Percentiles rank a stretch among this genome's conserved stretches.
These are phyloP conservation scores for Rapana venosa DNA, from an alignment of 2,888 invertebrate species.

Conservation along the genomic window DNA sequence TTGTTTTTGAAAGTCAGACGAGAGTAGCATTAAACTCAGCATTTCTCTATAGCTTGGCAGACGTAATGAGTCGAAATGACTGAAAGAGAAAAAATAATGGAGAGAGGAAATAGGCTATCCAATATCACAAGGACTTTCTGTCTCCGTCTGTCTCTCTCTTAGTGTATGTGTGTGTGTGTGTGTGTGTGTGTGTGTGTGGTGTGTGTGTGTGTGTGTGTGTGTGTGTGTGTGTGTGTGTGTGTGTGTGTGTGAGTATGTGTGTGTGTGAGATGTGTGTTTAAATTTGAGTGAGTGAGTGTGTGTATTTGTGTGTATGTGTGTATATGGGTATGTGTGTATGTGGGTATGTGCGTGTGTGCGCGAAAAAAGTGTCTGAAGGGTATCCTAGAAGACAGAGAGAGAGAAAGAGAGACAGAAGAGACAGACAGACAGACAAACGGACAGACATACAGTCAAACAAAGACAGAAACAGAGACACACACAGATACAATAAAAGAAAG, in stretches of 20 bases:
- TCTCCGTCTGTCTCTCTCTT: too few species aligned
- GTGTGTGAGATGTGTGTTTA: background rate
- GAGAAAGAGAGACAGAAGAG: background rate
- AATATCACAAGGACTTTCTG: background rate
- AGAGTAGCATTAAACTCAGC: too few species aligned
- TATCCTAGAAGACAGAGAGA: background rate
- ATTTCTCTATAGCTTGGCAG: too few species aligned
- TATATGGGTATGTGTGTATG: background rate
- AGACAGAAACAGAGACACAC: background rate
- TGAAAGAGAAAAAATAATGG: background rate
- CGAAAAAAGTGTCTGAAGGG: background rate
- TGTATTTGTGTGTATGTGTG: background rate
- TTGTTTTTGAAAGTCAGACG: too few species aligned
- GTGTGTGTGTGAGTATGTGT: background rate
- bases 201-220: background rate
- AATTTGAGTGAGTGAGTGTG: background rate
- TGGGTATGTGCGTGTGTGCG: background rate
- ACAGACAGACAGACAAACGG: background rate
- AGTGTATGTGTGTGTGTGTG: background rate
- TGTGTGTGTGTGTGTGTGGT: background rate
- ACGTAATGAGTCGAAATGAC: background rate
- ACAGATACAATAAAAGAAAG: background rate
- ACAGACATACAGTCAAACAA: too few species aligned
- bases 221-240: background rate
- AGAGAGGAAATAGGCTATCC: too few species aligned